Percentiles rank a stretch among this genome's conserved stretches.
Evolutionary conservation across 1,140 invertebrate species (phyloP).

Genomic region (Philopotamus ludificatus): DNA sequence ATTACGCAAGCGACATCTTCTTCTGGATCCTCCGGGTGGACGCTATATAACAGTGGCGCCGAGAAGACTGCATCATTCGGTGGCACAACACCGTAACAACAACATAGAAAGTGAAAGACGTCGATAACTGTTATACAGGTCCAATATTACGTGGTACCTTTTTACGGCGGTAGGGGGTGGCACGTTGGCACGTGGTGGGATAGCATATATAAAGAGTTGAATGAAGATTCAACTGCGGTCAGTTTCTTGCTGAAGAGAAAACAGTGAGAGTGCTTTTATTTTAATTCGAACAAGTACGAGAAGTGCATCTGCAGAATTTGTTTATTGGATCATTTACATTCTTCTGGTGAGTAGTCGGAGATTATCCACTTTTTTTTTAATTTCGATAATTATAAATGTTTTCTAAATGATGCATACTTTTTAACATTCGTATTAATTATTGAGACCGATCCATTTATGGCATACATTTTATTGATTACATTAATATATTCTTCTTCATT

Average conservation of each 20-base stretch:
- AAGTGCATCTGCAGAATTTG: too few species aligned
- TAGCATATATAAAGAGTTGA: constrained; percentile 36
- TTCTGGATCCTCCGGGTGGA: constrained; percentile 18
- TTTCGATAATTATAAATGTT: background rate
- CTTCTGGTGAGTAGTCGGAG: background rate
- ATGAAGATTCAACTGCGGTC: constrained; percentile 9
- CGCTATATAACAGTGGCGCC: constrained; percentile 28
- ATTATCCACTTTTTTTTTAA: background rate
- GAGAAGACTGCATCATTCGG: constrained; percentile 25
- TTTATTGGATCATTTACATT: background rate
- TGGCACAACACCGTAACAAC: constrained; percentile 8
- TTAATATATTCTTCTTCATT: too few species aligned
- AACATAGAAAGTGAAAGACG: constrained; percentile 22
- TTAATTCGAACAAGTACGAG: background rate
- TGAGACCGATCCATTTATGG: too few species aligned
- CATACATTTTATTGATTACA: too few species aligned
- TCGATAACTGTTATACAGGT: background rate
- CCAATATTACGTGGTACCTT: constrained; percentile 1
- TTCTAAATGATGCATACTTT: too few species aligned
- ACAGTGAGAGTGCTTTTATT: background rate
- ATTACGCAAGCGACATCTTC: constrained; percentile 12
- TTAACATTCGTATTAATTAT: too few species aligned
- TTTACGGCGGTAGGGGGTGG: constrained; percentile 20
- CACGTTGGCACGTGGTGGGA: constrained; percentile 7
- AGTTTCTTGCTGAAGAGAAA: constrained; percentile 22